Base-by-base conservation (phyloP, 2,888 invertebrate genomes). In the Ametastegia equiseti region DNA sequence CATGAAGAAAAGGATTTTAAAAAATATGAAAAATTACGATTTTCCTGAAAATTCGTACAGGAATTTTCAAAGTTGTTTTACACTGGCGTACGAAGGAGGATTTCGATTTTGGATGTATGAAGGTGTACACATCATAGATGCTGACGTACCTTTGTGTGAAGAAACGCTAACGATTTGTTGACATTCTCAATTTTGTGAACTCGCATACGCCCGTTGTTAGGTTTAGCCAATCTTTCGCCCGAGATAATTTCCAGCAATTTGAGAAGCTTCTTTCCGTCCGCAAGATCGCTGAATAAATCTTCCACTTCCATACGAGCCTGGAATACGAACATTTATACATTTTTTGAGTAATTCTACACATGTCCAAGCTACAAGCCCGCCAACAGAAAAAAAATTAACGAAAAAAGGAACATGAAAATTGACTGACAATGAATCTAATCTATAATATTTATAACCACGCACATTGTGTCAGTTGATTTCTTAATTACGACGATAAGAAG, bases 121-220 rank as follows among this genome's bases (percentile, higher is more conserved):
- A n/a, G n/a, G n/a, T n/a, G n/a, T n/a, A n/a, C n/a, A n/a, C n/a
- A n/a, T n/a, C n/a, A n/a, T n/a, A n/a, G n/a, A n/a, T n/a, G n/a
- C n/a, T n/a, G 13, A 19, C 90, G 91, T 89, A 95, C 96, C 95
- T 98, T 99, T 81, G 98, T 98, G 92, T 98, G 98, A 86, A 99
- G 93, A 93, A 99, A 99, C 89, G 97, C 97, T 90, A 99, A 94
- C 90, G 98, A 97, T 93, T 98, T 98, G 94, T 99, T 99, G 90
- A 99, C 97, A 92, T 99, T 99, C 93, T 99, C 99, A 82, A 99
- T 97, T 94, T 99, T 99, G 94, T 99, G 99, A 75, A 99, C 99
- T 86, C 99, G 94, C 97, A 99, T 97, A 84, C 96, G 95, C 65
- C 98, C 98, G 91, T 95, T 96, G 94, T 99, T 99, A 89, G 99